phyloP scores from a whole-genome alignment of 1,140 invertebrate species.

The Coptotermes formosanus region DNA sequence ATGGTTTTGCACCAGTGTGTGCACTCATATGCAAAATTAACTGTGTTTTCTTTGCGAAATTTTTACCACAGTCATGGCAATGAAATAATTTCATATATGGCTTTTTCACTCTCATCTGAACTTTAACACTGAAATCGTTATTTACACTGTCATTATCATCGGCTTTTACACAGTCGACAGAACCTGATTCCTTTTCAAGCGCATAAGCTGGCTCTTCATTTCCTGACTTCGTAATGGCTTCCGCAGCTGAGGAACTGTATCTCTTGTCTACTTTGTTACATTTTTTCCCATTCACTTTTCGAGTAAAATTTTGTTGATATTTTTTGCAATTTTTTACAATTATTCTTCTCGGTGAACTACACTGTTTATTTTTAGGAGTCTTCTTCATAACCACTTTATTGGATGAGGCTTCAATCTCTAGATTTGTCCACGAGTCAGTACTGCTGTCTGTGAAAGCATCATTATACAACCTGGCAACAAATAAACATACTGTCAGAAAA shows the following conservation, averaged over 20 bases:
- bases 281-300: not conserved
- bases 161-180: not conserved
- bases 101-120: slow-evolving; percentile 2
- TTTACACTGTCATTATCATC: not conserved
- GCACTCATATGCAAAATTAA: not conserved
- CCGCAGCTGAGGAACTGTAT: not conserved
- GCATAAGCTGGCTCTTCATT: not conserved
- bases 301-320: not conserved
- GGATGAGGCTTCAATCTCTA: not conserved
- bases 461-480: not conserved
- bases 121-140: not conserved
- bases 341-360: not conserved
- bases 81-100: slow-evolving; percentile 4
- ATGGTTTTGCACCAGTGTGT: slow-evolving; percentile 30
- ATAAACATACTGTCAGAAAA: not conserved
- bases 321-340: not conserved
- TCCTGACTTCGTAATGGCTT: not conserved
- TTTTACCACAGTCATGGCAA: not conserved
- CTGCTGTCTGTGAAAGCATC: not conserved
- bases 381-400: not conserved
- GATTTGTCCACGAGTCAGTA: not conserved
- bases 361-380: not conserved
- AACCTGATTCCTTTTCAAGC: not conserved
- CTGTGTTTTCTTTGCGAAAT: not conserved
- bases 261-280: not conserved